phyloP scores from a whole-genome alignment of 2,888 invertebrate genomes.

The Hemithea aestivaria region DNA sequence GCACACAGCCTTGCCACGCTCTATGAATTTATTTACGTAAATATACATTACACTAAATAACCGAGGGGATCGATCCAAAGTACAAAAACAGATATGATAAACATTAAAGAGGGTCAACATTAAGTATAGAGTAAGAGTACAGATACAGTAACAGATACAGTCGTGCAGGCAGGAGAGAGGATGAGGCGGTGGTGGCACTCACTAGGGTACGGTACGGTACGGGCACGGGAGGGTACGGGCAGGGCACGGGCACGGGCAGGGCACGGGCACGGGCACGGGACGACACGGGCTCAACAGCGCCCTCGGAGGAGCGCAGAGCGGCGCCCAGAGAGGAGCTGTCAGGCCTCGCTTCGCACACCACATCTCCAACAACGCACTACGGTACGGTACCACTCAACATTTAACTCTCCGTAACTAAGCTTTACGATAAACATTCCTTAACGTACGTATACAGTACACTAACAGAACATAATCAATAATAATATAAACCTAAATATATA shows the following conservation, averaged over 20 bases:
- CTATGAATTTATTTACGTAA: constrained; percentile 72
- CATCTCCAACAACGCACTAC: constrained; percentile 75
- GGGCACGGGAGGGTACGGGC: constrained; percentile 32
- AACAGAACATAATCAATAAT: constrained; percentile 77
- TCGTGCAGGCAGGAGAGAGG: constrained; percentile 70
- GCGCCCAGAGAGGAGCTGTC: constrained; percentile 58
- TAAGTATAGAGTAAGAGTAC: constrained; percentile 69
- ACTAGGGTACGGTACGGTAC: constrained; percentile 40
- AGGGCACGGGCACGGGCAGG: constrained; percentile 26
- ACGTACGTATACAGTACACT: constrained; percentile 71
- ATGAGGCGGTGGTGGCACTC: constrained; percentile 43
- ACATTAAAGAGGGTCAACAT: constrained; percentile 74
- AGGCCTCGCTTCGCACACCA: constrained; percentile 56
- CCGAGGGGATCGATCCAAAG: constrained; percentile 74
- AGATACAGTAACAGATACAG: constrained; percentile 41
- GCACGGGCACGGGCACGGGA: constrained; percentile 29
- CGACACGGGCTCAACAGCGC: constrained; percentile 47
- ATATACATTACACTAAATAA: constrained; percentile 75
- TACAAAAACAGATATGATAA: constrained; percentile 72
- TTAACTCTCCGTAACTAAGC: constrained; percentile 74
- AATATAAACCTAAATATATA: constrained; percentile 52
- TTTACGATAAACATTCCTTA: constrained; percentile 75
- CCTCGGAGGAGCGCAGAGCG: constrained; percentile 37
- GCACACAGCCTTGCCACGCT: constrained; percentile 87
- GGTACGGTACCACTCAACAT: constrained; percentile 77